phyloP scores from a whole-genome alignment of 2,888 invertebrate species.

The Molanna angustata region DNA sequence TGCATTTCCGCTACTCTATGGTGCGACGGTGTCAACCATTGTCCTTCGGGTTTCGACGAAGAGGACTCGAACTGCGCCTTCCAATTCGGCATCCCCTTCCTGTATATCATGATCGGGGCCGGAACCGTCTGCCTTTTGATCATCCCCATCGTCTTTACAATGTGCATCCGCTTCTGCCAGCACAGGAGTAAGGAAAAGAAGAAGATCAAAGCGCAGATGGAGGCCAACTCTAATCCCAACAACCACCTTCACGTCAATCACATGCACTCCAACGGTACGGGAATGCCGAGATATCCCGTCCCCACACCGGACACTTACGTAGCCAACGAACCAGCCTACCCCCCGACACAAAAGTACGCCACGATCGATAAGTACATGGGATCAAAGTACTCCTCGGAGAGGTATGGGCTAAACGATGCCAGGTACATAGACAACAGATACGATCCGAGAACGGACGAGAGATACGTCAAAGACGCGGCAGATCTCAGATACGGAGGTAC shows the following conservation, averaged over 20 bases:
- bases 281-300: conserved; percentile 35
- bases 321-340: conserved; percentile 48
- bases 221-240: conserved; percentile 56
- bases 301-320: conserved; percentile 30
- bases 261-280: conserved; percentile 52
- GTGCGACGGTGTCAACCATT: conserved; percentile 78
- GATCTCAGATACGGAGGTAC: conserved; percentile 29
- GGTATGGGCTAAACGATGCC: conserved; percentile 49
- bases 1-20: conserved; percentile 75
- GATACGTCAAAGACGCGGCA: conserved; percentile 44
- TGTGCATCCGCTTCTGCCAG: conserved; percentile 57
- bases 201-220: conserved; percentile 57
- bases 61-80: conserved; percentile 73
- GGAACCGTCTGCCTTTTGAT: conserved; percentile 61
- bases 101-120: conserved; percentile 64
- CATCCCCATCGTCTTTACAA: conserved; percentile 58
- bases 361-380: conserved; percentile 56
- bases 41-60: conserved; percentile 80
- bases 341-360: conserved; percentile 54
- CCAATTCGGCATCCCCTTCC: conserved; percentile 63
- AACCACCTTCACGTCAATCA: conserved; percentile 59
- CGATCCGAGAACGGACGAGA: conserved; percentile 42
- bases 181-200: conserved; percentile 56
- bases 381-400: conserved; percentile 50
- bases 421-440: conserved; percentile 43